Evolutionary conservation across 1,140 invertebrate species (phyloP), one percentile per base, ranked within the genome.

Genomic region (Condylostylus longicornis): DNA sequence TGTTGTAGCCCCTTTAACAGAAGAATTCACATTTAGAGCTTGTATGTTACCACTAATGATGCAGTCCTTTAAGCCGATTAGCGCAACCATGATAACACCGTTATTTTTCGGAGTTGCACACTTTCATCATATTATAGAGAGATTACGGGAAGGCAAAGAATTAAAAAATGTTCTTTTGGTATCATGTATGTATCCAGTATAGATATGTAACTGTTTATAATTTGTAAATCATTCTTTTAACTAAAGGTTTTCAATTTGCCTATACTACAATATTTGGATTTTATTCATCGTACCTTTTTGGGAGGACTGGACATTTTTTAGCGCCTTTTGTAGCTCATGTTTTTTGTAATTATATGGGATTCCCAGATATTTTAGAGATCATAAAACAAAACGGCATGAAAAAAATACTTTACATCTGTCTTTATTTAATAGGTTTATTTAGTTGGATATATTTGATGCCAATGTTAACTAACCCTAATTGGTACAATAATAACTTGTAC

Each of bases 281-380:
- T 17, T 96, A 95, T 57, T 91, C 89, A 12, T 83, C 88, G 18
- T 93, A 79, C 58, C 61, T 96, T 30, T 94, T 94, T 52, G 64
- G 72, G 4, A 71, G 74, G 54, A 85, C 80, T 32, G 87, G 88
- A 38, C 88, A 95, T 57, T 74, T 94, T 50, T 65, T 79, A 13
- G 84, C 88, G 8, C 81, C 86, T n/a, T 75, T 94, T 43, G 54
- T 88, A 9, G 87, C 77, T 5, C 91, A 95, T 59, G 79, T 85
- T 3, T 93, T 95, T 59, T 96, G 90, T 60, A 95, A 96, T 64
- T 81, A 88, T 56, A 94, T 96, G 84, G 91, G 90, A 18, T 82
- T 95, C 49, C 90, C 90, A 0, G 84, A 93, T 56, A 69, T 95
- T 42, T 66, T 67, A 3, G 85, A 89, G 56, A 66, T 94, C 3